Evolutionary conservation across 2,113 vertebrate genomes (phyloP), one percentile per base, ranked within the genome.

Genomic region (Lophotis ruficrista): DNA sequence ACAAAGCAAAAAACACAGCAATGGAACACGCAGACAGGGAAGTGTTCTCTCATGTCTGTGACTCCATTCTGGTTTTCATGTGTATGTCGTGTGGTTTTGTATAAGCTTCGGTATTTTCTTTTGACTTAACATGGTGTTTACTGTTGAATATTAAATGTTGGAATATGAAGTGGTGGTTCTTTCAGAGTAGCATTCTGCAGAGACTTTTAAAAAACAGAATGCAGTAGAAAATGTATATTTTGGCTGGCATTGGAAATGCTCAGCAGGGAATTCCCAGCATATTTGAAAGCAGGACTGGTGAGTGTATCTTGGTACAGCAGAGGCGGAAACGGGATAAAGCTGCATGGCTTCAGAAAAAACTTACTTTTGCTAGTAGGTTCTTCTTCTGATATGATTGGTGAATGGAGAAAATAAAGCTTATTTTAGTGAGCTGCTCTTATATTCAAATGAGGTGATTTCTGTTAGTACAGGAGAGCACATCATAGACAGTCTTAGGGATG

Each of bases 211-310:
- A 75, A 84, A 87, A 87, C 54, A 37, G 2, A 76, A 53, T 41
- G 21, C 65, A 31, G 70, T 57, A 51, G 77, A 54, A 78, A 76
- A 41, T 92, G 86, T 94, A 58, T 96, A 15, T 95, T 89, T 94
- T 91, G 91, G 65, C 91, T 76, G 80, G 27, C 2, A 4, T 3
- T 87, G 73, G n/a, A 77, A 35, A 65, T 22, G 35, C 54, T 87
- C 89, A 79, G 80, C 66, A 77, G 73, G 96, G 94, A 95, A 87
- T 95, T 94, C 70, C 41, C 83, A 47, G 76, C 43, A 38, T 90
- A 51, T 83, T 60, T 93, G 65, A 81, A 81, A 92, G 85, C 60
- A 43, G 76, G 45, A 75, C 33, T 87, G 72, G 53, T 89, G 92
- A 61, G 30, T 41, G 60, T 20, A 14, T 73, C 73, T 65, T 89